Base-by-base conservation (phyloP, 1,140 invertebrate species). In the Drosophila bocqueti region DNA sequence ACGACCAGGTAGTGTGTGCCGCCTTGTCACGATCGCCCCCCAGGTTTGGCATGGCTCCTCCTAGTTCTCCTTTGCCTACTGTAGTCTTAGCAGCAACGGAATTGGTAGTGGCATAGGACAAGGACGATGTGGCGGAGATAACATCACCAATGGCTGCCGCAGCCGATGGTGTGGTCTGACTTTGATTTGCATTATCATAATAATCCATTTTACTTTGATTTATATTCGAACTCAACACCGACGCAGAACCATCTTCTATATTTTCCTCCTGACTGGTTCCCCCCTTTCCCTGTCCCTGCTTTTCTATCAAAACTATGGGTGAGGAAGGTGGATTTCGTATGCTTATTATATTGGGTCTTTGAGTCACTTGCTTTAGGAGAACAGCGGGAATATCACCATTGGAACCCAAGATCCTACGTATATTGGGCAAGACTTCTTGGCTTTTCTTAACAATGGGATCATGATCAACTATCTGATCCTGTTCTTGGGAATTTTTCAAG, bases 311-410 rank as follows among this genome's bases (percentile, higher is more conserved):
- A 11, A 92, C 85, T 24, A 85, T 73, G 0, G 87, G 81, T 6
- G 91, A 85, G 3, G 90, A 90, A 11, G 92, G 91, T 8, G 86
- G 79, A 15, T 92, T 82, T 34, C 81, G 79, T 18, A 82, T 73
- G 52, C 62, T 85, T 4, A 62, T 31, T 13, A 77, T 67, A 57
- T 57, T 57, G 9, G 92, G 92, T 21, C 78, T 95, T 5, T 95
- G 95, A 0, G 96, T 95, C 10, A 96, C 94, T 0, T 96, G 95
- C 49, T 96, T 93, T 11, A 96, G 91, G 0, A 96, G 91, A 16
- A 96, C 95, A 59, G 96, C 96, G 0, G 96, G 96, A 46, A 96
- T 96, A 69, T 97, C 96, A 66, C 96, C 96, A 87, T 96, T 97
- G 43, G 96, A 96, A 1, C 96, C 96, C 2, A 97, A 93, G 78